Evolutionary conservation across 2,888 invertebrate genomes (phyloP).

Genomic region (Nebria salina): DNA sequence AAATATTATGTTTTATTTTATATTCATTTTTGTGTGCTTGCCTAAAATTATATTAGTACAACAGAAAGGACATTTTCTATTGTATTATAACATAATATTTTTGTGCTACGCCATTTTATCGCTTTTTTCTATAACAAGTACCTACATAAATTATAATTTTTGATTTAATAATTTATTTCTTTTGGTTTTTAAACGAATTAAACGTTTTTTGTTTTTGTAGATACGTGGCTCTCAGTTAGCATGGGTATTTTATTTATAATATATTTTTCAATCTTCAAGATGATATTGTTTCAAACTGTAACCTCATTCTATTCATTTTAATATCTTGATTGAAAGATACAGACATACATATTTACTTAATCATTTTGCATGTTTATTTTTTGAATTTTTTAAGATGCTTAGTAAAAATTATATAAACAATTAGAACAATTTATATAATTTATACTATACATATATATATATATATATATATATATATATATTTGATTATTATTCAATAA

Average conservation of each 20-base stretch:
- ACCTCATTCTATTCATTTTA: neutral
- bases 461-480: no score
- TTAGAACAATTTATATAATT: conserved; percentile 25
- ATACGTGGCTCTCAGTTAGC: conserved; percentile 35
- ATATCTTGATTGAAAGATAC: neutral
- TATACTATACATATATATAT: conserved; percentile 19
- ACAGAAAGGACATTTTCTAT: conserved; percentile 19
- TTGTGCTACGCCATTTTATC: conserved; percentile 33
- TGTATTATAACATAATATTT: conserved; percentile 9
- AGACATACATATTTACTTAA: neutral
- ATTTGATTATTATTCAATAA: conserved; percentile 32
- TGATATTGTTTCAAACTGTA: neutral
- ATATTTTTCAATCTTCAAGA: conserved; percentile 27
- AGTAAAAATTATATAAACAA: conserved; percentile 27
- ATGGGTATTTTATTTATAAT: conserved; percentile 30
- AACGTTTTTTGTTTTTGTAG: conserved; percentile 32
- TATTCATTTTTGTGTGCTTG: conserved; percentile 37
- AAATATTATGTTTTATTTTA: conserved; percentile 30
- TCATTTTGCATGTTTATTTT: conserved; percentile 34
- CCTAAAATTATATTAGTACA: conserved; percentile 16
- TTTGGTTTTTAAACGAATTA: conserved; percentile 20
- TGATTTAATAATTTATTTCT: neutral
- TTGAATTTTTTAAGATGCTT: conserved; percentile 13
- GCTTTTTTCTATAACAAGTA: conserved; percentile 35
- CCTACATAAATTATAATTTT: conserved; percentile 22